Conservation (phyloP, 1,140 invertebrate genomes). For the Pogonognathellus flavescens region DNA sequence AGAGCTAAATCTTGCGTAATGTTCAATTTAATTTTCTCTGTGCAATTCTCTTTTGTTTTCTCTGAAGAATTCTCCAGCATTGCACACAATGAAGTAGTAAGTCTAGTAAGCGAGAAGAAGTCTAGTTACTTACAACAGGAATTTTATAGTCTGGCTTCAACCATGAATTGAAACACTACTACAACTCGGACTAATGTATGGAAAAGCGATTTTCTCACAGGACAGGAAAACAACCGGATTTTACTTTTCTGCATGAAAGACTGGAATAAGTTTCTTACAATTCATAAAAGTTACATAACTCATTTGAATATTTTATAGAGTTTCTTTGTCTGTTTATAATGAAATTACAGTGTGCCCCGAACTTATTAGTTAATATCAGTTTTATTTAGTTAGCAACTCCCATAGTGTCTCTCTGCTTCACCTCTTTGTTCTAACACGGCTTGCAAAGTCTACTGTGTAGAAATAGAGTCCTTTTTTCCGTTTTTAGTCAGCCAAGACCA, state of each 20-base stretch:
- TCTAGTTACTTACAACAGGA: background rate
- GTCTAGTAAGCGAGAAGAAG: background rate
- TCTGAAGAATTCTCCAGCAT: constrained; percentile 36
- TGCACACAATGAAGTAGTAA: constrained; percentile 1
- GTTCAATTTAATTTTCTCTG: constrained; percentile 29
- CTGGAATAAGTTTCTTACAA: constrained; percentile 20
- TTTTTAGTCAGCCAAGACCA: no score
- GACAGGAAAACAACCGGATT: constrained; percentile 18
- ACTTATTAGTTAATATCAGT: no score
- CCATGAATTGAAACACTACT: no score
- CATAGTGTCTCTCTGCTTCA: no score
- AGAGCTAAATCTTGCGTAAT: background rate
- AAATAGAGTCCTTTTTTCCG: no score
- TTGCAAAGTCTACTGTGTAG: no score
- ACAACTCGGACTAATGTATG: background rate
- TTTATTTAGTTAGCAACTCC: no score
- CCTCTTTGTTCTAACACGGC: no score
- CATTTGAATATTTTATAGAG: constrained; percentile 19
- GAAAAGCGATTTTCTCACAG: constrained; percentile 23
- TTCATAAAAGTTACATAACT: constrained; percentile 34
- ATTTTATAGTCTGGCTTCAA: no score
- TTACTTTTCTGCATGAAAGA: constrained; percentile 23
- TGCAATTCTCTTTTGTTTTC: constrained; percentile 16
- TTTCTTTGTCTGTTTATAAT: constrained; percentile 14
- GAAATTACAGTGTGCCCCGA: background rate